These are phyloP conservation scores for Drosophila mojavensis DNA, from an alignment of 1,140 invertebrate genomes.

Conservation along the genomic window DNA sequence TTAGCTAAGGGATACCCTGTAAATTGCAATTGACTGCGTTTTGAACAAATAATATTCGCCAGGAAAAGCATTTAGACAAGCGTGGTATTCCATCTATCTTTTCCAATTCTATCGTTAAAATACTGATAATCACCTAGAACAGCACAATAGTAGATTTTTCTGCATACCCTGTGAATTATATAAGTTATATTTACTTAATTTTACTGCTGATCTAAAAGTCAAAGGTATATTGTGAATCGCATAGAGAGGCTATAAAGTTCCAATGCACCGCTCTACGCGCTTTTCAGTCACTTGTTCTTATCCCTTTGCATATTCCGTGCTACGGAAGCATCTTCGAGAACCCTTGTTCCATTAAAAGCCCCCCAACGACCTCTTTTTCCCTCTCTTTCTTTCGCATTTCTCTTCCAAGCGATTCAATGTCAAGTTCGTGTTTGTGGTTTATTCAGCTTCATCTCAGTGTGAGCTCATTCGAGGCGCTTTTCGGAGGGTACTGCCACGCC, in stretches of 20 bases:
- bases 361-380: not conserved
- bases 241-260: too few relatives aligned
- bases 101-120: too few relatives aligned
- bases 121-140: too few relatives aligned
- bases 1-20: conserved; percentile 8
- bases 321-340: not conserved
- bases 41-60: not conserved
- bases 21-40: not conserved
- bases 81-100: too few relatives aligned
- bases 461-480: conserved; percentile 46
- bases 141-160: too few relatives aligned
- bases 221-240: too few relatives aligned
- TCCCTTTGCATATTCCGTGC: not conserved
- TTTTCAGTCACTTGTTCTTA: not conserved
- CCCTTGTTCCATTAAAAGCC: not conserved
- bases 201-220: too few relatives aligned
- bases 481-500: conserved; percentile 42
- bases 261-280: conserved; percentile 2
- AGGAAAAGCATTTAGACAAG: too few relatives aligned
- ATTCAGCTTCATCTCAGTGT: conserved; percentile 22
- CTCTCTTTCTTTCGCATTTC: not conserved
- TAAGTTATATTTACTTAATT: too few relatives aligned
- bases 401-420: conserved; percentile 53
- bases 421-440: conserved; percentile 55
- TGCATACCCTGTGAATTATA: too few relatives aligned